These are phyloP conservation scores for Drosophila punjabiensis DNA, from an alignment of 1,140 invertebrate genomes.

Conservation along the genomic window DNA sequence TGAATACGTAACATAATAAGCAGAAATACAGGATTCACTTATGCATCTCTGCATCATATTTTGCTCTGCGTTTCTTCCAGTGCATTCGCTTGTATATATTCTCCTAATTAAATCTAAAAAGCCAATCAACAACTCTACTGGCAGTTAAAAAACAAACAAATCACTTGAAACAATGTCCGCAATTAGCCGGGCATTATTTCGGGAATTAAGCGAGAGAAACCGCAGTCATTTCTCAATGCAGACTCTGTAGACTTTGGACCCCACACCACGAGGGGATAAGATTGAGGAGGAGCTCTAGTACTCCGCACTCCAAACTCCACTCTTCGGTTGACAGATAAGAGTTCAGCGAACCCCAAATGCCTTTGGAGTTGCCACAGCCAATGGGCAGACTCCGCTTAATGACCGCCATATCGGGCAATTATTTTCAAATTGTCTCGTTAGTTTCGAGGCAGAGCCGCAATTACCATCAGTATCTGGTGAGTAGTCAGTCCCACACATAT, in stretches of 20 bases:
- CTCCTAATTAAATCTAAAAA: constrained; percentile 47
- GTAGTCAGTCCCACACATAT: constrained; percentile 31
- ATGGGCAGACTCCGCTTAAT: constrained; percentile 69
- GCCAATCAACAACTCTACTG: constrained; percentile 39
- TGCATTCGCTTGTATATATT: constrained; percentile 22
- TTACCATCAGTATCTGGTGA: constrained; percentile 58
- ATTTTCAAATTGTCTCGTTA: constrained; percentile 83
- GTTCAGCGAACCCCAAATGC: constrained; percentile 72
- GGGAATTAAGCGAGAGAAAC: constrained; percentile 37
- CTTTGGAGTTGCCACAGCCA: constrained; percentile 45
- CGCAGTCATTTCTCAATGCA: constrained; percentile 40
- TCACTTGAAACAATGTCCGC: constrained; percentile 50
- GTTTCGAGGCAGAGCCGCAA: constrained; percentile 69
- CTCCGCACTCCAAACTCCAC: constrained; percentile 27
- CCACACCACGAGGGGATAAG: constrained; percentile 39
- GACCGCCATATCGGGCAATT: constrained; percentile 75
- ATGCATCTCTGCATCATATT: no score
- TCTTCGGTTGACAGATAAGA: constrained; percentile 68
- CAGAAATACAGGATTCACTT: no score
- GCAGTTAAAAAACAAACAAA: constrained; percentile 43
- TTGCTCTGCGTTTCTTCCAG: constrained; percentile 3
- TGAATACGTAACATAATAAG: neutral
- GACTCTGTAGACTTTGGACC: constrained; percentile 40
- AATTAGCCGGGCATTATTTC: constrained; percentile 51
- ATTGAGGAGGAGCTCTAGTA: constrained; percentile 10